phyloP scores from a whole-genome alignment of 2,113 vertebrate species.

The Psilopsiagon aurifrons region DNA sequence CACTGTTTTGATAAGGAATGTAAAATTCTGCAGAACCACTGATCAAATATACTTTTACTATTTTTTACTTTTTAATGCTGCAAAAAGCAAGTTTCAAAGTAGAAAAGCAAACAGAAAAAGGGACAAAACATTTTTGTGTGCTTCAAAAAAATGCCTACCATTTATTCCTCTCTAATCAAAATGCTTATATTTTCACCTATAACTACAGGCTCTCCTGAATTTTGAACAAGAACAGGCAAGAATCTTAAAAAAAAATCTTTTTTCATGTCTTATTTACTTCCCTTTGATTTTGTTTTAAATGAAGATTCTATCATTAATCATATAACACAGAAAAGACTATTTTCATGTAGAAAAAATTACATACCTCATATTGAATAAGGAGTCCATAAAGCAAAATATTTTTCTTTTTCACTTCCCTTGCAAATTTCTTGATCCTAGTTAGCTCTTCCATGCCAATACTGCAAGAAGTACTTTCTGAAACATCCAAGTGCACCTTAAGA shows the following conservation, averaged over 20 bases:
- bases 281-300: conserved; percentile 41
- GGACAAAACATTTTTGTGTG: background rate
- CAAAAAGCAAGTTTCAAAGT: background rate
- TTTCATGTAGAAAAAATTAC: conserved; percentile 9
- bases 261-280: background rate
- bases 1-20: background rate
- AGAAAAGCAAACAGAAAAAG: background rate
- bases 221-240: conserved; percentile 36
- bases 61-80: background rate
- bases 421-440: conserved; percentile 56
- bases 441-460: conserved; percentile 62
- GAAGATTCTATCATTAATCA: conserved; percentile 14
- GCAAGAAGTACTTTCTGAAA: conserved; percentile 47
- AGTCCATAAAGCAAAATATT: conserved; percentile 78
- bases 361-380: conserved; percentile 75
- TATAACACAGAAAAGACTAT: background rate
- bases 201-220: conserved; percentile 5
- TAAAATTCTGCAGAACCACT: background rate
- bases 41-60: background rate
- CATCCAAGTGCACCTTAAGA: conserved; percentile 71
- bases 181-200: background rate
- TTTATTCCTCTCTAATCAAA: background rate
- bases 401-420: conserved; percentile 70
- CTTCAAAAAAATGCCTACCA: background rate
- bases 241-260: background rate